Base-by-base conservation (phyloP, 2,797 vertebrate species). In the Stomatorhinus walkeri region DNA sequence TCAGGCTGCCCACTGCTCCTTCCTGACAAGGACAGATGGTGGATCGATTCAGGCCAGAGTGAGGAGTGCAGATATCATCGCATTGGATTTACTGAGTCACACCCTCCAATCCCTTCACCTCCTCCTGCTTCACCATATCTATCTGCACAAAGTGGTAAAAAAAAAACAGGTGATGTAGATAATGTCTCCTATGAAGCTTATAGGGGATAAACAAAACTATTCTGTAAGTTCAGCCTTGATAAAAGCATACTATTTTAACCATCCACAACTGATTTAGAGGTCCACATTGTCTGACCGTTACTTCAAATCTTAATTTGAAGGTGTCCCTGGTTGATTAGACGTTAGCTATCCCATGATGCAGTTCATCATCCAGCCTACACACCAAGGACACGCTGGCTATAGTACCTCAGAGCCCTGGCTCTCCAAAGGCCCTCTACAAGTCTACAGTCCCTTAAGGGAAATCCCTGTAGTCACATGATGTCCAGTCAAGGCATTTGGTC, bases 1-100 rank as follows among this genome's bases (percentile, higher is more conserved):
- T 49, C 43, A 49, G 76, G 76, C 76, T 46, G 76, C 76, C 76
- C 40, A 81, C 76, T 43, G 76, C 36, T 81, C 40, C 6, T 85
- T n/a, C 81, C 81, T 85, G 48, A 51, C 81, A 85, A 14, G 12
- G 81, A 85, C 81, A 85, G 28, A 43, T 56, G 86, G 85, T 87
- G 49, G 54, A 54, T 87, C 49, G 19, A 54, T 54, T 87, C 51
- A 16, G 52, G 32, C n/a, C 52, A 10, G 28, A 59, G 14, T 40
- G 86, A 54, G 86, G 28, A 14, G 86, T 48, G 81, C 10, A 51
- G 81, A 85, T 85, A 85, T 46, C 48, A 1, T 46, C 24, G 81
- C 81, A 85, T 85, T 85, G 49, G 22, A 49, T 48, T 85, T 85
- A 48, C 22, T 84, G 43, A 84, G 81, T 85, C 81, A 49, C 81